Percentiles rank a stretch among this genome's conserved stretches.
Evolutionary conservation across 2,797 vertebrate species (phyloP).

Genomic region (Poeciliopsis presidionis): DNA sequence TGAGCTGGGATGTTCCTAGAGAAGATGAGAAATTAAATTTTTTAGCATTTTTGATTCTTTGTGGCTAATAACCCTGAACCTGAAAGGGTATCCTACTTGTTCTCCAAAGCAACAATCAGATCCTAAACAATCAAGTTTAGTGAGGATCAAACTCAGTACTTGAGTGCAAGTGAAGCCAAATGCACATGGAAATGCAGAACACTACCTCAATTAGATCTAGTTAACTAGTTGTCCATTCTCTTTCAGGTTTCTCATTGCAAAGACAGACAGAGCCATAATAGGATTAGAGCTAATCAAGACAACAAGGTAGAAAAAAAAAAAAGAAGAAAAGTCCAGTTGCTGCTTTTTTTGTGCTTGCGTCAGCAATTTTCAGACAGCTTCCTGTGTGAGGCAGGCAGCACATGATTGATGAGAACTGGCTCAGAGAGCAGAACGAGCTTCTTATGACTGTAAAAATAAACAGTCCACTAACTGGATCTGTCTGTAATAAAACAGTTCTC

Average conservation of each 20-base stretch:
- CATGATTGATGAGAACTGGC: slow-evolving; percentile 67
- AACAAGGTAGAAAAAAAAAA: slow-evolving; percentile 17
- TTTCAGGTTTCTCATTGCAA: slow-evolving; percentile 35
- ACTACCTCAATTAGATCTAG: slow-evolving; percentile 16
- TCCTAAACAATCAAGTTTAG: not conserved
- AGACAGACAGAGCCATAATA: slow-evolving; percentile 42
- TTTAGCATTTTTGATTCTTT: not conserved
- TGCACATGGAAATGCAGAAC: not conserved
- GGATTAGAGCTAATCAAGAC: slow-evolving; percentile 54
- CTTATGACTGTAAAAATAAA: slow-evolving; percentile 48
- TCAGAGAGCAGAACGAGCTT: slow-evolving; percentile 48
- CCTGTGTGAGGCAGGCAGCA: slow-evolving; percentile 40
- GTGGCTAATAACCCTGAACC: not conserved
- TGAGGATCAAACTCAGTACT: not conserved
- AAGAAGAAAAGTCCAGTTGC: slow-evolving; percentile 19
- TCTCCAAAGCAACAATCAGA: not conserved
- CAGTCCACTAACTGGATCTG: slow-evolving; percentile 34
- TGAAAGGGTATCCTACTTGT: not conserved
- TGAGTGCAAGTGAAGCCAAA: not conserved
- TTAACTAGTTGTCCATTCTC: slow-evolving; percentile 39
- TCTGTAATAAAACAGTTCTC: slow-evolving; percentile 32
- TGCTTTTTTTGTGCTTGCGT: slow-evolving; percentile 58
- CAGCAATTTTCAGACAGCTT: slow-evolving; percentile 68
- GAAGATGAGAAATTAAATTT: not conserved
- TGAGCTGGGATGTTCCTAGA: not conserved